Evolutionary conservation across 2,113 vertebrate genomes (phyloP), one percentile per base, ranked within the genome.

Genomic region (Cyphomyrus discorhynchus): DNA sequence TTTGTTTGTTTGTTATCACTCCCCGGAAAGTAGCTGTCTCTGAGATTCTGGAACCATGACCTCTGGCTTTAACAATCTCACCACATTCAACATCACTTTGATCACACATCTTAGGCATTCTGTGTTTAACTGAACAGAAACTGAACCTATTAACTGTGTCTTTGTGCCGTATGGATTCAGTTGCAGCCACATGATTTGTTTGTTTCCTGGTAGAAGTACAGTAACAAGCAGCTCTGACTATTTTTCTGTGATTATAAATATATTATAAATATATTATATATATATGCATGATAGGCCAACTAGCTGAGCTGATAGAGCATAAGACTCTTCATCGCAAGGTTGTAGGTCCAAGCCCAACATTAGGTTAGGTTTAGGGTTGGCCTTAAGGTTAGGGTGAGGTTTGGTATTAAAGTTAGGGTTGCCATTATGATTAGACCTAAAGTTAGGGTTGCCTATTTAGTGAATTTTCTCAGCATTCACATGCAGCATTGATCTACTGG

Each of bases 121-220:
- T 66, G 62, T 27, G 9, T 70, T 70, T 70, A 70, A 9, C 27
- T 70, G 27, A 66, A 66, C 62, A 10, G 7, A 66, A n/a, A 66
- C n/a, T 27, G 62, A 66, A 66, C n/a, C 62, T 27, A 66, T 66
- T 66, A 27, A 66, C n/a, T 58, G 56, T 58, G 21, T 62, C 7
- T 62, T 62, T 62, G 24, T 58, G 56, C 21, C 2, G 2, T 58
- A 58, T n/a, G 21, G 21, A n/a, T 58, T 58, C 6, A 58, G 21
- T 58, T 58, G 5, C 19, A 58, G 6, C 56, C 24, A 62, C 56
- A 62, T 62, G 7, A n/a, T 24, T n/a, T 11, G 88, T 88, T 86
- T 83, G 87, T 92, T 92, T 88, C 19, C 7, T 62, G 56, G 56
- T 62, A 62, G 56, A 62, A 62, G 24, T n/a, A n/a, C n/a, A n/a